Conservation (phyloP, 2,797 vertebrate genomes). For the Enteromius unitaeniatus region DNA sequence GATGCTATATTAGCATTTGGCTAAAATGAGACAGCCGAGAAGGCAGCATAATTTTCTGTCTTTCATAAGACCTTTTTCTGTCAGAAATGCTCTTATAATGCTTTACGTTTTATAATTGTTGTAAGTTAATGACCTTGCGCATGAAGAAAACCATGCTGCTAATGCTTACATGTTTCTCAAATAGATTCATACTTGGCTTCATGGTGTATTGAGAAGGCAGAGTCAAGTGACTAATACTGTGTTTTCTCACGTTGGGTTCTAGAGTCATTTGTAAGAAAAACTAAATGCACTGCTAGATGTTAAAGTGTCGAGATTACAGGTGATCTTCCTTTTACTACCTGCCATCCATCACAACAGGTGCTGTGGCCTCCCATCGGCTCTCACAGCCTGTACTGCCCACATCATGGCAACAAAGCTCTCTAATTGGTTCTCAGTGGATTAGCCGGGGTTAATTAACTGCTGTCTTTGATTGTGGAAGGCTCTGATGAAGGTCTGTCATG, state of each 20-base stretch:
- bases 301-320: constrained; percentile 57
- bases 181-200: constrained; percentile 30
- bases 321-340: constrained; percentile 66
- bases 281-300: constrained; percentile 69
- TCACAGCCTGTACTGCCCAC: constrained; percentile 45
- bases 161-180: constrained; percentile 29
- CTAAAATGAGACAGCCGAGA: background rate
- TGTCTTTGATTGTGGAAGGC: constrained; percentile 79
- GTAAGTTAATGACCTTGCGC: background rate
- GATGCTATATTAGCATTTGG: background rate
- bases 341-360: constrained; percentile 58
- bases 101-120: background rate
- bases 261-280: constrained; percentile 76
- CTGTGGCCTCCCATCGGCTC: constrained; percentile 54
- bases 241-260: constrained; percentile 40
- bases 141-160: background rate
- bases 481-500: constrained; percentile 82
- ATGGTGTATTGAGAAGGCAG: background rate
- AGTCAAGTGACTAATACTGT: constrained; percentile 24
- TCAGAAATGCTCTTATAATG: background rate
- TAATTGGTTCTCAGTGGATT: constrained; percentile 70
- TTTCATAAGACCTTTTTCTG: background rate
- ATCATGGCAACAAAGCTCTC: constrained; percentile 39
- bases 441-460: constrained; percentile 80
- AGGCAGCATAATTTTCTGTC: background rate